Conservation (phyloP, 2,888 invertebrate genomes). For the Sturmia bella region DNA sequence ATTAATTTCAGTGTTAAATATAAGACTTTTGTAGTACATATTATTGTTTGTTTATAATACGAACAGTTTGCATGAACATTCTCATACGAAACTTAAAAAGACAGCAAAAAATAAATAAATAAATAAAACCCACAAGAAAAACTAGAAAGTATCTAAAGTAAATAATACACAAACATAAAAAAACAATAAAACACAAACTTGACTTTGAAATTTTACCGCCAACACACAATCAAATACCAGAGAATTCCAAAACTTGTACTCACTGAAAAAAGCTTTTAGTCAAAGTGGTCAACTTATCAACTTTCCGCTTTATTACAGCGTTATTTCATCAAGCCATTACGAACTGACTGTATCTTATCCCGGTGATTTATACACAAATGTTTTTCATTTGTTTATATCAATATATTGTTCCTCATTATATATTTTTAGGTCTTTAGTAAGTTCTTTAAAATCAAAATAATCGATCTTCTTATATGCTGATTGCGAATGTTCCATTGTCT, state of each 20-base stretch:
- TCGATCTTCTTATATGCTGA: too few relatives aligned
- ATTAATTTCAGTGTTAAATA: slow-evolving; percentile 2
- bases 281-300: too few relatives aligned
- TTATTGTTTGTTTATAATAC: neutral
- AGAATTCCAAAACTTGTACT: slow-evolving; percentile 5
- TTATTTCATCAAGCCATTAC: neutral
- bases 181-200: slow-evolving; percentile 65
- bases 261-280: slow-evolving; percentile 26
- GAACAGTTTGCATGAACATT: neutral
- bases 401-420: too few relatives aligned
- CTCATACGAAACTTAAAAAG: neutral
- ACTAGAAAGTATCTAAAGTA: slow-evolving; percentile 7
- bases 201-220: slow-evolving; percentile 71
- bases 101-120: slow-evolving; percentile 1
- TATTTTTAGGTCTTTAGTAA: too few relatives aligned
- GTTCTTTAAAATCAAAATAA: too few relatives aligned
- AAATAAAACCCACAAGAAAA: neutral
- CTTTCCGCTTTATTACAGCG: too few relatives aligned
- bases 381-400: too few relatives aligned
- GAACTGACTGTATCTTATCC: too few relatives aligned
- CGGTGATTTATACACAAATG: too few relatives aligned
- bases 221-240: slow-evolving; percentile 16
- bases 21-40: neutral
- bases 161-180: slow-evolving; percentile 4
- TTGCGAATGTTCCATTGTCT: too few relatives aligned